phyloP scores from a whole-genome alignment of 1,140 invertebrate genomes.

The Eupristina koningsbergeri region DNA sequence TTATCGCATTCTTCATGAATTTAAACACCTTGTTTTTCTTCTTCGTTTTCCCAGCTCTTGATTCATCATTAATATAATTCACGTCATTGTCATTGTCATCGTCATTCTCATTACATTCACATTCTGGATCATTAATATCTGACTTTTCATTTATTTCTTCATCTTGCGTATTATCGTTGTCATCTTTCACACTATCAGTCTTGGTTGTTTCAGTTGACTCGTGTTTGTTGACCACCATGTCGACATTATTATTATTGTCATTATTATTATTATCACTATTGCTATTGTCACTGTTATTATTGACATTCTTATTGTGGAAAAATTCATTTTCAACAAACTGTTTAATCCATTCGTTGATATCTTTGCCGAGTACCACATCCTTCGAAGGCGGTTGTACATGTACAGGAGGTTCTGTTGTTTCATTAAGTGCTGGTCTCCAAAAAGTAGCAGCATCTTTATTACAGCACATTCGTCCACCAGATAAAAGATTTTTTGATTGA shows the following conservation, averaged over 20 bases:
- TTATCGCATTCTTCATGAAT: constrained; percentile 27
- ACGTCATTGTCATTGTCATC: background rate
- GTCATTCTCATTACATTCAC: background rate
- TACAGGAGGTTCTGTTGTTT: background rate
- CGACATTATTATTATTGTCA: background rate
- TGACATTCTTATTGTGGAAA: background rate
- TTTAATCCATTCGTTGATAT: constrained; percentile 17
- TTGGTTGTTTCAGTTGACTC: background rate
- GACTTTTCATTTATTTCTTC: background rate
- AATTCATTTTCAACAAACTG: constrained; percentile 17
- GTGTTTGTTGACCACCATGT: background rate
- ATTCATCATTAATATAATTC: background rate
- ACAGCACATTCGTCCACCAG: constrained; percentile 13
- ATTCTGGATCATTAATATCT: background rate
- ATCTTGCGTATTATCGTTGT: background rate
- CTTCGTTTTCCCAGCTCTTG: background rate
- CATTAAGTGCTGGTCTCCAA: background rate
- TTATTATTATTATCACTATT: background rate
- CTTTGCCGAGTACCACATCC: background rate
- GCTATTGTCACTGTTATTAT: background rate
- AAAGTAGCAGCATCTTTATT: constrained; percentile 1
- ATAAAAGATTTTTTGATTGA: constrained; percentile 8
- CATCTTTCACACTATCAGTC: background rate
- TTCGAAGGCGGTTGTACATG: background rate
- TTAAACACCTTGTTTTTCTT: constrained; percentile 6